Conservation (phyloP, 2,888 invertebrate species). For the Hypercompe scribonia region DNA sequence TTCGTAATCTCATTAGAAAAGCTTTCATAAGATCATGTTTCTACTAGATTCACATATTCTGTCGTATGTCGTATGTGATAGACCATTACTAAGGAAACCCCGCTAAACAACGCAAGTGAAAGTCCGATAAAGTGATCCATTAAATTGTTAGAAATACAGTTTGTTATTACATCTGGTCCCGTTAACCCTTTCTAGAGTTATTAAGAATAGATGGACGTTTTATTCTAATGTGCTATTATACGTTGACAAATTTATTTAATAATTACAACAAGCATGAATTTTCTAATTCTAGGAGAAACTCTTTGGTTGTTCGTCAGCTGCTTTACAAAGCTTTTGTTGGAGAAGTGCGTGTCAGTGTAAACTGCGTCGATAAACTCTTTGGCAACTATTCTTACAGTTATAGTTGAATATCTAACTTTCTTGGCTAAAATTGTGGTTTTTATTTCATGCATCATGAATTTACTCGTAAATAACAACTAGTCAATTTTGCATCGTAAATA, state of each 20-base stretch:
- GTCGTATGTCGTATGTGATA: too few relatives aligned
- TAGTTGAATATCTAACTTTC: neutral
- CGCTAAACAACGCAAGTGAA: conserved; percentile 20
- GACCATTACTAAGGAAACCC: conserved; percentile 13
- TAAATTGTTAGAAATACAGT: conserved; percentile 7
- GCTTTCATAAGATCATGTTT: conserved; percentile 13
- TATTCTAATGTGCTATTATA: neutral
- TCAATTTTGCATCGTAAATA: too few relatives aligned
- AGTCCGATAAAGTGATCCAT: conserved; percentile 30
- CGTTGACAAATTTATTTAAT: neutral
- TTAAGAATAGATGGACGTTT: neutral
- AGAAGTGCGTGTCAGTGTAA: neutral
- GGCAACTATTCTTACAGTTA: too few relatives aligned
- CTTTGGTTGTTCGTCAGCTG: too few relatives aligned
- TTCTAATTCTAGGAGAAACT: neutral
- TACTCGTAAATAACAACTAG: too few relatives aligned
- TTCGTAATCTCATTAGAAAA: conserved; percentile 13
- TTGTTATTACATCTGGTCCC: neutral
- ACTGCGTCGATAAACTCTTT: neutral
- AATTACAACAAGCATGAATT: neutral
- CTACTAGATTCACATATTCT: conserved; percentile 4
- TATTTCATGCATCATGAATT: neutral
- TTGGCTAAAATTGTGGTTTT: neutral
- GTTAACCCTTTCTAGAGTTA: neutral
- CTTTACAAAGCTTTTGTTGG: neutral